Evolutionary conservation across 2,888 invertebrate species (phyloP).

Genomic region (Bellardia bayeri): DNA sequence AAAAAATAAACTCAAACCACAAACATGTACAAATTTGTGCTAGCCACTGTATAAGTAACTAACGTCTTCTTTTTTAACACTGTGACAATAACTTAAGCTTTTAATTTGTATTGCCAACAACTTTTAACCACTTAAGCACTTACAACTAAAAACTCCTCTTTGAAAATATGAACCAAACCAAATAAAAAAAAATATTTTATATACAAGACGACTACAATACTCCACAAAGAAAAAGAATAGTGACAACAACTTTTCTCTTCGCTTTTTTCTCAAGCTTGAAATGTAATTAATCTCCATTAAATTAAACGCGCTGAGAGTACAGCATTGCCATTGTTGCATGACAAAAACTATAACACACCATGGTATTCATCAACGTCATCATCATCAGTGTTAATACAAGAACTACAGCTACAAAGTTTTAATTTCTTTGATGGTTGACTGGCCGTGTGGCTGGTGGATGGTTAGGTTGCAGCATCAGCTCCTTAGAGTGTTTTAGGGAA

Average conservation of each 20-base stretch:
- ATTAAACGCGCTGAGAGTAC: slow-evolving; percentile 48
- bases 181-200: not conserved
- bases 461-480: not conserved
- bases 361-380: not conserved
- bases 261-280: slow-evolving; percentile 18
- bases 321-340: slow-evolving; percentile 11
- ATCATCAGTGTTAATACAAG: slow-evolving; percentile 15
- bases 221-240: slow-evolving; percentile 4
- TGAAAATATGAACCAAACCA: slow-evolving; percentile 7
- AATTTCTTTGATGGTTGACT: slow-evolving; percentile 7
- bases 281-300: slow-evolving; percentile 71
- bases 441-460: not conserved
- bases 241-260: slow-evolving; percentile 40
- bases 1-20: too few species aligned
- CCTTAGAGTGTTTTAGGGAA: slow-evolving; percentile 9
- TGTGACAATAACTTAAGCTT: too few species aligned
- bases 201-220: not conserved
- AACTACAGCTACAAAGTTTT: slow-evolving; percentile 17
- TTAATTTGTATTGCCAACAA: slow-evolving; percentile 28
- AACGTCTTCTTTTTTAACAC: too few species aligned
- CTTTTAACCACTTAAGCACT: slow-evolving; percentile 42
- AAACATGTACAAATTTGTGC: too few species aligned
- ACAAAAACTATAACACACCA: slow-evolving; percentile 8
- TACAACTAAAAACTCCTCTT: slow-evolving; percentile 26
- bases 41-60: too few species aligned